Conservation (phyloP, 2,797 vertebrate species). For the Rallus crepitans region DNA sequence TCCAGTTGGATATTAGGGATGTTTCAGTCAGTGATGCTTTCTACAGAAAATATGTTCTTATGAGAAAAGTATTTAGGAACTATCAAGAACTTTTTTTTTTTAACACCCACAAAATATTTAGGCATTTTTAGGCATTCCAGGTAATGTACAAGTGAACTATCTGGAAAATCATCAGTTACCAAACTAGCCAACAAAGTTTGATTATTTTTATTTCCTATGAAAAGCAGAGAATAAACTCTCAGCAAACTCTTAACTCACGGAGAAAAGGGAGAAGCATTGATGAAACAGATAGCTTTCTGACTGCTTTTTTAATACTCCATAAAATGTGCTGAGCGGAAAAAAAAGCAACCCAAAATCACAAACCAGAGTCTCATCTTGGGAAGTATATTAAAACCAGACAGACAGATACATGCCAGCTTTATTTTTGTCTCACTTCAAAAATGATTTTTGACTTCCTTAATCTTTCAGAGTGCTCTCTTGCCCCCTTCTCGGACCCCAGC, state of each 20-base stretch:
- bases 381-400: conserved; percentile 57
- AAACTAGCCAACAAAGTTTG: background rate
- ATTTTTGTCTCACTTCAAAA: conserved; percentile 9
- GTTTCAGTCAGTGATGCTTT: background rate
- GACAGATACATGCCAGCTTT: conserved; percentile 10
- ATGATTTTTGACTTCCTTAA: conserved; percentile 6
- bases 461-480: background rate
- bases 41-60: background rate
- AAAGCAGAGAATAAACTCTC: background rate
- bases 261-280: background rate
- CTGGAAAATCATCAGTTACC: background rate
- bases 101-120: background rate
- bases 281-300: background rate
- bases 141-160: background rate
- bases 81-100: background rate
- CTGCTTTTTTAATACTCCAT: background rate
- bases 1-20: background rate
- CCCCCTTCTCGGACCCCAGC: background rate
- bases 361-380: conserved; percentile 21
- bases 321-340: conserved; percentile 58
- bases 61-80: background rate
- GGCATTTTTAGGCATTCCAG: background rate
- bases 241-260: background rate
- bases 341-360: conserved; percentile 38
- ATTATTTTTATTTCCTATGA: background rate